These are phyloP conservation scores for Edolisoma coerulescens DNA, from an alignment of 2,113 vertebrate genomes.

Conservation along the genomic window DNA sequence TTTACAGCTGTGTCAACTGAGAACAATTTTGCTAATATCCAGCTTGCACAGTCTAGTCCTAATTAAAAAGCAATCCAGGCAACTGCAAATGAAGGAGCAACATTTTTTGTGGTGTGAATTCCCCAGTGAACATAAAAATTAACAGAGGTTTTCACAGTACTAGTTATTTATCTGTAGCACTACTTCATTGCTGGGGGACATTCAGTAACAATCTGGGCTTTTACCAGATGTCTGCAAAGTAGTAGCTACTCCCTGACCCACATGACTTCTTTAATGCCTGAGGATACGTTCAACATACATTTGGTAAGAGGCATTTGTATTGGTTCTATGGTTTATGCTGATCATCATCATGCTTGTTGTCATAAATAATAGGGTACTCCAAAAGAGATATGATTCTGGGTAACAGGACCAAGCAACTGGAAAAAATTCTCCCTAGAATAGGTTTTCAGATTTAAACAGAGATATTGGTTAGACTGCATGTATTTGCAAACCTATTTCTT, in stretches of 20 bases:
- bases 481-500: constrained; percentile 39
- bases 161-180: not conserved
- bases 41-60: not conserved
- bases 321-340: constrained; percentile 11
- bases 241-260: constrained; percentile 47
- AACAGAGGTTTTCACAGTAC: constrained; percentile 7
- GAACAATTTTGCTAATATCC: not conserved
- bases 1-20: not conserved
- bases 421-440: constrained; percentile 26
- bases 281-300: not conserved
- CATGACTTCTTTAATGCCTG: constrained; percentile 6
- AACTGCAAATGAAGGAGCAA: not conserved
- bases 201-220: constrained; percentile 32
- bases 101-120: not conserved
- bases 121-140: not conserved
- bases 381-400: not conserved
- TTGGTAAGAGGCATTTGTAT: constrained; percentile 18
- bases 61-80: constrained; percentile 6
- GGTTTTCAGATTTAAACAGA: constrained; percentile 29
- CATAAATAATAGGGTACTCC: constrained; percentile 51
- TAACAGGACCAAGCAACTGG: constrained; percentile 49
- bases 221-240: constrained; percentile 43
- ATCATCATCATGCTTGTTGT: constrained; percentile 45
- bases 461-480: not conserved
- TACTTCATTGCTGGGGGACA: constrained; percentile 20